A percentile compares a stretch with the other conserved stretches of the same genome.
Evolutionary conservation across 2,113 vertebrate species (phyloP).

Genomic region (Cynoglossus semilaevis): DNA sequence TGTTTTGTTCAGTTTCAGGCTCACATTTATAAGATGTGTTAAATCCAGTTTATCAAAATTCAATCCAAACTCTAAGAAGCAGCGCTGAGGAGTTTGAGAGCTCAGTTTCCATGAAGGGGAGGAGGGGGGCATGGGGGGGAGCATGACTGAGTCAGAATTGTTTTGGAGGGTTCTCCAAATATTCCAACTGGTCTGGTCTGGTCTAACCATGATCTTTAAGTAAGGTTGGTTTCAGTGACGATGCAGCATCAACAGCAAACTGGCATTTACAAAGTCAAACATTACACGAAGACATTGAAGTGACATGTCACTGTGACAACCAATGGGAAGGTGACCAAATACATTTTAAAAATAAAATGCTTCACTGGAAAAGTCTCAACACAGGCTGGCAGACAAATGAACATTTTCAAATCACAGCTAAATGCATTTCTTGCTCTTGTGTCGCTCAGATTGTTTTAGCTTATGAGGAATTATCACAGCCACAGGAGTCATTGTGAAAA

Average conservation of each 20-base stretch:
- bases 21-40: conserved; percentile 30
- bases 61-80: conserved; percentile 8
- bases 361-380: background rate
- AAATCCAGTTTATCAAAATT: conserved; percentile 41
- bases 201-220: background rate
- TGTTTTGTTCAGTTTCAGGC: conserved; percentile 32
- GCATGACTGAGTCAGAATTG: too few species aligned
- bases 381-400: background rate
- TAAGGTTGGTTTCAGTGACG: background rate
- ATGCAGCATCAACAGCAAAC: background rate
- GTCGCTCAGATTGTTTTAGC: too few species aligned
- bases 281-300: conserved; percentile 3
- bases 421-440: background rate
- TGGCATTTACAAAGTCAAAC: background rate
- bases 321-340: too few species aligned
- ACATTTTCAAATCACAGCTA: background rate
- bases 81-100: conserved; percentile 3
- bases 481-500: too few species aligned
- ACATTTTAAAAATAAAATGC: too few species aligned
- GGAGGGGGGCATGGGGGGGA: background rate
- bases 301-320: too few species aligned
- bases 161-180: too few species aligned
- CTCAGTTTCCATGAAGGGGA: background rate
- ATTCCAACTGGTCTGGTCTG: background rate
- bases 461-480: too few species aligned